phyloP scores from a whole-genome alignment of 1,140 invertebrate genomes.

The Leptopilina clavipes region DNA sequence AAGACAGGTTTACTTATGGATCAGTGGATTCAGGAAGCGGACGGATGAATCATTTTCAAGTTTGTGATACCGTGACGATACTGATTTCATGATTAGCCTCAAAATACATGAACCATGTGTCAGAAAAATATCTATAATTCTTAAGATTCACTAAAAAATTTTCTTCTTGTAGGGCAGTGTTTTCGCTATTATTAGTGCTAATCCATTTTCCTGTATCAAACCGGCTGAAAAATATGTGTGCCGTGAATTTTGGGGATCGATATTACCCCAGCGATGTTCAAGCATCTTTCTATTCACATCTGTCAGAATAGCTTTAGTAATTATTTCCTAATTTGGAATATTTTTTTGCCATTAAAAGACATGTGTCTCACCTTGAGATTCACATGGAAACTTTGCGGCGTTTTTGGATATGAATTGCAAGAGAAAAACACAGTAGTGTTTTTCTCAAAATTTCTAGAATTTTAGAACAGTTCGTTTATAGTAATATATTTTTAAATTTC shows the following conservation, averaged over 20 bases:
- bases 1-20: slow-evolving; percentile 4
- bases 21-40: slow-evolving; percentile 13
- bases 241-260: slow-evolving; percentile 19
- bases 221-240: slow-evolving; percentile 22
- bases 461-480: too few species aligned
- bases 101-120: background rate
- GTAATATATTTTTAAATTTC: too few species aligned
- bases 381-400: too few species aligned
- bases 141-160: background rate
- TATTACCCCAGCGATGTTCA: background rate
- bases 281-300: background rate
- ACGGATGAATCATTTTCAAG: slow-evolving; percentile 35
- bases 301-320: background rate
- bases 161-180: background rate
- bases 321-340: background rate
- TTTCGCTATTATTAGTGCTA: slow-evolving; percentile 8
- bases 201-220: background rate
- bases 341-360: background rate
- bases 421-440: too few species aligned
- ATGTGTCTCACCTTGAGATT: background rate
- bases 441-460: too few species aligned
- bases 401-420: too few species aligned
- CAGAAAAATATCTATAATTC: background rate
- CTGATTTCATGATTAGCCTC: slow-evolving; percentile 21
- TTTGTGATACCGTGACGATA: slow-evolving; percentile 23